A percentile compares a stretch with the other conserved stretches of the same genome.
Conservation (phyloP, 1,140 invertebrate species). For the Diabrotica undecimpunctata region DNA sequence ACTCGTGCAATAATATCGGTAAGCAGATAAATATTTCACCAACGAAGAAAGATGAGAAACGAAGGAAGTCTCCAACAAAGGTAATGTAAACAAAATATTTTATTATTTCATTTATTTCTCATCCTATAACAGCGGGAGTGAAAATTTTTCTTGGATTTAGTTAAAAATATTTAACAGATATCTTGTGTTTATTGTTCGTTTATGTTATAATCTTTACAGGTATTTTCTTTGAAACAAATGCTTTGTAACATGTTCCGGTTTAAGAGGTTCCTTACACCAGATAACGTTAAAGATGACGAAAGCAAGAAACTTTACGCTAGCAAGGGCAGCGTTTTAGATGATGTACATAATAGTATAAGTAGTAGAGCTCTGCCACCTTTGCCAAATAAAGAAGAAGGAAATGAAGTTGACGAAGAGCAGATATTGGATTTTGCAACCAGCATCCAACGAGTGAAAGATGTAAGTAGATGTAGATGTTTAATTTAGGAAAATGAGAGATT, state of each 20-base stretch:
- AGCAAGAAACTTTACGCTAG: conserved; percentile 34
- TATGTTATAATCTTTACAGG: conserved; percentile 26
- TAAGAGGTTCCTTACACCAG: conserved; percentile 54
- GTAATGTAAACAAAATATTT: neutral
- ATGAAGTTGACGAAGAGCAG: conserved; percentile 46
- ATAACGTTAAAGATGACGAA: conserved; percentile 45
- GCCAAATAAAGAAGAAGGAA: conserved; percentile 54
- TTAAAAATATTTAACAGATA: neutral
- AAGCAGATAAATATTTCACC: conserved; percentile 38
- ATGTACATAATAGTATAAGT: conserved; percentile 50
- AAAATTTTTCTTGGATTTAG: no score
- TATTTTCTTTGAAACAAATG: conserved; percentile 76
- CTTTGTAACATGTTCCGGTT: conserved; percentile 80
- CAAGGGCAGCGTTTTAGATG: conserved; percentile 31
- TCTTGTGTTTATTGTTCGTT: neutral
- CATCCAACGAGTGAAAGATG: conserved; percentile 91
- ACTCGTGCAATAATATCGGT: conserved; percentile 47
- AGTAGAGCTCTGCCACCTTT: conserved; percentile 77
- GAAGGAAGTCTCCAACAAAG: conserved; percentile 58
- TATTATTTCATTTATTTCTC: no score
- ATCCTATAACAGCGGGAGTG: no score
- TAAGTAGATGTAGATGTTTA: conserved; percentile 52
- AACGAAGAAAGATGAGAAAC: conserved; percentile 53
- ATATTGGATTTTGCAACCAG: conserved; percentile 83
- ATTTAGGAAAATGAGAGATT: no score